phyloP scores from a whole-genome alignment of 2,888 invertebrate species.

The Dicyrtomina minuta region DNA sequence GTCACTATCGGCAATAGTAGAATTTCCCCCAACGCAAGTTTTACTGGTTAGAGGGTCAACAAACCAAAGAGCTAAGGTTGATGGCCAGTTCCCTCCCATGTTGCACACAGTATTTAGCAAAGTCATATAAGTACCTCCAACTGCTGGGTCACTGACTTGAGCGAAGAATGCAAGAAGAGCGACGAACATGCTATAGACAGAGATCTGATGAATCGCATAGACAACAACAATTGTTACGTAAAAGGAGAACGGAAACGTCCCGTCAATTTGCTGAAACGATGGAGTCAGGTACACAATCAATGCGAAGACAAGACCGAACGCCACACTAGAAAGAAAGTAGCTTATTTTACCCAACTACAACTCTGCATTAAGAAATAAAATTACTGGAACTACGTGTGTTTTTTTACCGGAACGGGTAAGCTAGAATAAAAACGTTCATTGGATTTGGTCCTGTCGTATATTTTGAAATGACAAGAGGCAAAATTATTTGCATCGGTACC shows the following conservation, averaged over 20 bases:
- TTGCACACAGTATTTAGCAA: constrained; percentile 92
- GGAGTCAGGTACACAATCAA: constrained; percentile 84
- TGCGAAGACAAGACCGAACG: constrained; percentile 82
- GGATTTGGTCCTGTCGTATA: constrained; percentile 88
- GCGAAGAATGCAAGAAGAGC: constrained; percentile 98
- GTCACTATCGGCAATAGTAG: constrained; percentile 57
- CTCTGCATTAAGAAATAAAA: too few species aligned
- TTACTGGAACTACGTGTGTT: not conserved
- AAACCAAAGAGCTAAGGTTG: constrained; percentile 84
- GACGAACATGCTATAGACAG: constrained; percentile 95
- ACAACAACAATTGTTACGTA: constrained; percentile 73
- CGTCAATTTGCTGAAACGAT: constrained; percentile 65
- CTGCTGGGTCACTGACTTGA: constrained; percentile 90
- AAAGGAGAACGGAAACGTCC: constrained; percentile 67
- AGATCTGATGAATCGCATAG: constrained; percentile 90
- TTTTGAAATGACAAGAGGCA: constrained; percentile 80
- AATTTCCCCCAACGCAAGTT: constrained; percentile 60
- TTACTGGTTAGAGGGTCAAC: constrained; percentile 86
- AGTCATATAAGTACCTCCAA: constrained; percentile 99
- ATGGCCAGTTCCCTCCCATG: constrained; percentile 97
- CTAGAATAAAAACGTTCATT: constrained; percentile 81
- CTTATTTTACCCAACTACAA: not conserved
- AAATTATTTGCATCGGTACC: constrained; percentile 87
- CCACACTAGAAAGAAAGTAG: constrained; percentile 62
- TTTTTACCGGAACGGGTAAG: constrained; percentile 72